These are phyloP conservation scores for Heteromormyrus szaboi DNA, from an alignment of 2,797 vertebrate species.

Conservation along the genomic window DNA sequence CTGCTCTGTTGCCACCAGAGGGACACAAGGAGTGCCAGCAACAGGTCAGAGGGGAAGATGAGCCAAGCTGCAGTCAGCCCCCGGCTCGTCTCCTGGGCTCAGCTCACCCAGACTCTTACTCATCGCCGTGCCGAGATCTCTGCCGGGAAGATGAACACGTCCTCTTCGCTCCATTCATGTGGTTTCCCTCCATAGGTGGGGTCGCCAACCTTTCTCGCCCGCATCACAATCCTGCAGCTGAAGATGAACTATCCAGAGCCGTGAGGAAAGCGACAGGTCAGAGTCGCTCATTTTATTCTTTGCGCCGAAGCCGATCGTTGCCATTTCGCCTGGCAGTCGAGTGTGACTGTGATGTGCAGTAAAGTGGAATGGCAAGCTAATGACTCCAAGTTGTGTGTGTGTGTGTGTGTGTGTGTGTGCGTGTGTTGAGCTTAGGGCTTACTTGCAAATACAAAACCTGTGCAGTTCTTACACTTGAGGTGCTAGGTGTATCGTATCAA, in stretches of 20 bases:
- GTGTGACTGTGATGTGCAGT: neutral
- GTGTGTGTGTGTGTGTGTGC: neutral
- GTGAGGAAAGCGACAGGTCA: conserved; percentile 65
- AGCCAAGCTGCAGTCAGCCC: conserved; percentile 46
- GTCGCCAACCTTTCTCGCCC: conserved; percentile 28
- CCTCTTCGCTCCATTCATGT: neutral
- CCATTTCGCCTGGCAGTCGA: neutral
- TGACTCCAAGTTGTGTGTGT: neutral
- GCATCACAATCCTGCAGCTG: conserved; percentile 29
- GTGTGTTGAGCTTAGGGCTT: conserved; percentile 30
- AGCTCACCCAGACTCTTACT: conserved; percentile 21
- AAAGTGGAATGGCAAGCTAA: neutral
- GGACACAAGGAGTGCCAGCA: conserved; percentile 48
- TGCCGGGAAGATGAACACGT: conserved; percentile 10
- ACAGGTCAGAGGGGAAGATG: conserved; percentile 62
- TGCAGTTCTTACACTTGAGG: neutral
- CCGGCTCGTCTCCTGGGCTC: neutral
- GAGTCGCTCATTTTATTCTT: conserved; percentile 20
- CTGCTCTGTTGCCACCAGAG: conserved; percentile 34
- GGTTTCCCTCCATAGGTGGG: conserved; percentile 32
- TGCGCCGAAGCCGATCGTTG: neutral
- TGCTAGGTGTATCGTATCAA: neutral
- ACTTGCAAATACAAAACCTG: conserved; percentile 26
- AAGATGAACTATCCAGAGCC: conserved; percentile 41
- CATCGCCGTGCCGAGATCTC: conserved; percentile 19